Evolutionary conservation across 2,113 vertebrate genomes (phyloP).

Genomic region (Strix uralensis): DNA sequence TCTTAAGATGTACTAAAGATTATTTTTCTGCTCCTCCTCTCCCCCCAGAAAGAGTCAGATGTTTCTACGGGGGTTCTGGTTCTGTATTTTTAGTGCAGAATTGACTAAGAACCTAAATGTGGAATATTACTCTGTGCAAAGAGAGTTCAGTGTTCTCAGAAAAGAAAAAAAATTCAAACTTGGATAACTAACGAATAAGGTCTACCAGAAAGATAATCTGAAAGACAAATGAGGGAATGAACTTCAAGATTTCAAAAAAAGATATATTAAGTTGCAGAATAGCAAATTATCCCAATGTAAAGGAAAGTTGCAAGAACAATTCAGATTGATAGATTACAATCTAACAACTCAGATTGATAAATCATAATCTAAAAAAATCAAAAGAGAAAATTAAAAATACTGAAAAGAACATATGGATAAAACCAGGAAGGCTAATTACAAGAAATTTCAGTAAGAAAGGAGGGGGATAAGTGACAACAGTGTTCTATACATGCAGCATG

Average conservation of each 20-base stretch:
- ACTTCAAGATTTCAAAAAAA: background rate
- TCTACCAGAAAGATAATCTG: background rate
- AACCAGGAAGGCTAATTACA: background rate
- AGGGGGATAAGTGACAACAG: background rate
- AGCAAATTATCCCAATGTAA: background rate
- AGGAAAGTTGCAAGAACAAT: background rate
- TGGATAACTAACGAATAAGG: background rate
- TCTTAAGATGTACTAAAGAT: background rate
- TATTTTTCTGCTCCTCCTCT: background rate
- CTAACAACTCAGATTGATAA: background rate
- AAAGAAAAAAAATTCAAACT: background rate
- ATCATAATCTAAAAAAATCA: background rate
- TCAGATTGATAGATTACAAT: background rate
- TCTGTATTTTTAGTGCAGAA: background rate
- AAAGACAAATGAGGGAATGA: background rate
- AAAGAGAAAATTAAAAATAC: background rate
- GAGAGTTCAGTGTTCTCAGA: background rate
- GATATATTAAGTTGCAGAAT: background rate
- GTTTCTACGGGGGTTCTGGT: background rate
- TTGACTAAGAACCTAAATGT: background rate
- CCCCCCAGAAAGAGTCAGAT: background rate
- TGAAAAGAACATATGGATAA: background rate
- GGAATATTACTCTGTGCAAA: background rate
- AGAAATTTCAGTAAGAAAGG: background rate
- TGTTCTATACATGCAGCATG: background rate